Conservation (phyloP, 2,113 vertebrate species). For the Carollia perspicillata region DNA sequence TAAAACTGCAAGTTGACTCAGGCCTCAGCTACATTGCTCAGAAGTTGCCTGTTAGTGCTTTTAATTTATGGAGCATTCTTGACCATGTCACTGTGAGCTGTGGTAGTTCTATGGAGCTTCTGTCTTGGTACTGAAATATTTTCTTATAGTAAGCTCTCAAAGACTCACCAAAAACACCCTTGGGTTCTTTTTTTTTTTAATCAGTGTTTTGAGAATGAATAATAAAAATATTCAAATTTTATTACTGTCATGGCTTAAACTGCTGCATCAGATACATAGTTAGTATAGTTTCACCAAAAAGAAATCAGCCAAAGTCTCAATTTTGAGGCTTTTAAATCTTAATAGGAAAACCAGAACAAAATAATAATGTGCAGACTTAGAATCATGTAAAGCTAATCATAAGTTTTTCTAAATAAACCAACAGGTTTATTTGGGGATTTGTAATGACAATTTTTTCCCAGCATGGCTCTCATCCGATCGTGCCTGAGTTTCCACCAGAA, state of each 20-base stretch:
- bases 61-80: neutral
- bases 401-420: neutral
- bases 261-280: neutral
- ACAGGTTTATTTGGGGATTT: neutral
- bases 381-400: neutral
- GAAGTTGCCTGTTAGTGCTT: neutral
- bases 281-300: neutral
- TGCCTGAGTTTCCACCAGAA: neutral
- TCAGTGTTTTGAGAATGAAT: neutral
- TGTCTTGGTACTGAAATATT: neutral
- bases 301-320: neutral
- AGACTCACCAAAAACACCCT: neutral
- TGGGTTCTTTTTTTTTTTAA: too few species aligned
- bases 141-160: slow-evolving; percentile 14
- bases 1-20: neutral
- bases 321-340: slow-evolving; percentile 8
- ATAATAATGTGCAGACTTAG: neutral
- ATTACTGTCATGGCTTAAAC: slow-evolving; percentile 8
- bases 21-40: neutral
- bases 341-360: neutral
- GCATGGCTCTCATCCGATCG: neutral
- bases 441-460: neutral
- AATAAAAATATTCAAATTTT: slow-evolving; percentile 32
- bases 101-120: neutral
- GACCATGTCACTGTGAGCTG: neutral